Evolutionary conservation across 2,888 invertebrate genomes (phyloP).

Genomic region (Nebria salina): DNA sequence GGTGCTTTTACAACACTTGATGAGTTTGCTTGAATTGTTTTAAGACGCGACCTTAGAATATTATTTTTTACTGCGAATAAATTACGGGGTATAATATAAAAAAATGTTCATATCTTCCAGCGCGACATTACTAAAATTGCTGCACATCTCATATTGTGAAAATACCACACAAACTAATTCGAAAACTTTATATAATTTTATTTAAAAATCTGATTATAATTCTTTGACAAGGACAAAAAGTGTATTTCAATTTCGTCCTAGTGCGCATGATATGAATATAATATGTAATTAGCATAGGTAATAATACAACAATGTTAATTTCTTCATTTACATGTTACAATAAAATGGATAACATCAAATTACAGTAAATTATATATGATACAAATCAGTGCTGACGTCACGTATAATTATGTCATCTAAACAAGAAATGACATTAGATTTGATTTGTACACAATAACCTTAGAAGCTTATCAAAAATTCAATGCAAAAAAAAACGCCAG

Average conservation of each 20-base stretch:
- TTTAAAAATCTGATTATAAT: no score
- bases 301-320: not conserved
- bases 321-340: not conserved
- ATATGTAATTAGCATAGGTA: not conserved
- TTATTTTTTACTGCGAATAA: not conserved
- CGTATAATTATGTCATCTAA: not conserved
- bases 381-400: not conserved
- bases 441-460: not conserved
- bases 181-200: no score
- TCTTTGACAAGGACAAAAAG: not conserved
- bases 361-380: not conserved
- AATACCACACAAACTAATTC: no score
- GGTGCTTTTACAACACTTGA: not conserved
- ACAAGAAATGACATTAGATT: not conserved
- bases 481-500: not conserved
- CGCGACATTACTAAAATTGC: not conserved
- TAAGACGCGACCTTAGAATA: not conserved
- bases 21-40: not conserved
- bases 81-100: not conserved
- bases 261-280: not conserved
- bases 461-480: not conserved
- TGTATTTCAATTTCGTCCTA: not conserved
- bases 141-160: not conserved
- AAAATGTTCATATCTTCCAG: not conserved
- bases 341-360: conserved; percentile 1